phyloP scores from a whole-genome alignment of 2,113 vertebrate genomes.

The Mionectes macconnelli region DNA sequence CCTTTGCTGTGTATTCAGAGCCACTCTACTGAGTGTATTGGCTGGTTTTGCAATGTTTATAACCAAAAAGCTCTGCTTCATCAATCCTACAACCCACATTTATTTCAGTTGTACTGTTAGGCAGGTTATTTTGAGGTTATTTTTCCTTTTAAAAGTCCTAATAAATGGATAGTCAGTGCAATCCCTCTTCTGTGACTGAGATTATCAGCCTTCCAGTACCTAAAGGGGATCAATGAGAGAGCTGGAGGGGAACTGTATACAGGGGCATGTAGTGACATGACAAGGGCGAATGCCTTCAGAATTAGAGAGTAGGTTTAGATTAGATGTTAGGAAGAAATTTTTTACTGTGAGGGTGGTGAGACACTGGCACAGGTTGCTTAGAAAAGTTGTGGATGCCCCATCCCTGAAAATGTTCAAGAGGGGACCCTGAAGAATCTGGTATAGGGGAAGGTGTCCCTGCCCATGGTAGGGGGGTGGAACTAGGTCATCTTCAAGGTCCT shows the following conservation, averaged over 20 bases:
- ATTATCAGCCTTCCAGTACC: accelerated
- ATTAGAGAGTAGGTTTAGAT: neutral
- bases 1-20: neutral
- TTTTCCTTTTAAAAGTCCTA: neutral
- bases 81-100: neutral
- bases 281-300: neutral
- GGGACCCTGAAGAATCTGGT: neutral
- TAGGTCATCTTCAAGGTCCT: neutral
- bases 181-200: neutral
- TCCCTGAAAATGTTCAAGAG: neutral
- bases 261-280: neutral
- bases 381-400: neutral
- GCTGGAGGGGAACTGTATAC: neutral
- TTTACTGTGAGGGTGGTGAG: neutral
- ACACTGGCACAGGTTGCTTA: neutral
- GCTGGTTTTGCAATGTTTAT: neutral
- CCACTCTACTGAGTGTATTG: neutral
- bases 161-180: neutral
- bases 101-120: neutral
- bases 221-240: neutral
- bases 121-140: neutral
- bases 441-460: neutral
- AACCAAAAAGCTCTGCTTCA: neutral
- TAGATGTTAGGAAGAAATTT: neutral
- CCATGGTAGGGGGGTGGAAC: neutral